Evolutionary conservation across 2,797 vertebrate genomes (phyloP).

Genomic region (Momotus momota): DNA sequence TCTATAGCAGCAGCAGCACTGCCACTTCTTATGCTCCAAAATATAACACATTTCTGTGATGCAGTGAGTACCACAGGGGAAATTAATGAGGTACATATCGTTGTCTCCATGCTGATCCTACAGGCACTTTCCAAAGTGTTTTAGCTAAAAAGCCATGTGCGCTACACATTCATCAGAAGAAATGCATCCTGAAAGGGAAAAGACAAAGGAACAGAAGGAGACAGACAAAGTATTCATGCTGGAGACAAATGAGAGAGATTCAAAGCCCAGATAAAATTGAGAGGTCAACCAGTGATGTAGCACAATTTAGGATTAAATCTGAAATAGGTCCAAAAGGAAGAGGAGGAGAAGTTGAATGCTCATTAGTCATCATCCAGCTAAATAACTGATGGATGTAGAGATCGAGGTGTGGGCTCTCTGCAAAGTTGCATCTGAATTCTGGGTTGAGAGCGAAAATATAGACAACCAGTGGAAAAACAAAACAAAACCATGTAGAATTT

Average conservation of each 20-base stretch:
- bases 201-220: neutral
- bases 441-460: neutral
- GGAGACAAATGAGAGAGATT: neutral
- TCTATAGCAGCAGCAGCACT: neutral
- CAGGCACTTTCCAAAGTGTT: neutral
- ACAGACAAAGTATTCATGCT: neutral
- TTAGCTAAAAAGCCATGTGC: neutral
- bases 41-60: neutral
- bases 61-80: neutral
- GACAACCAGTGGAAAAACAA: neutral
- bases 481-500: neutral
- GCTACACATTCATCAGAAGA: neutral
- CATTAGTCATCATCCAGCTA: neutral
- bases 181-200: neutral
- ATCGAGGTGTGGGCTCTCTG: rapidly evolving
- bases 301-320: neutral
- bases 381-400: neutral
- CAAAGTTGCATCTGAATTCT: neutral
- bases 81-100: neutral
- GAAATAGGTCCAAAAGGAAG: neutral
- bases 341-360: neutral
- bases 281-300: neutral
- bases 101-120: neutral
- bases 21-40: neutral
- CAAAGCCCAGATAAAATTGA: neutral